Evolutionary conservation across 2,888 invertebrate species (phyloP).

Genomic region (Lasioglossum malachurum): DNA sequence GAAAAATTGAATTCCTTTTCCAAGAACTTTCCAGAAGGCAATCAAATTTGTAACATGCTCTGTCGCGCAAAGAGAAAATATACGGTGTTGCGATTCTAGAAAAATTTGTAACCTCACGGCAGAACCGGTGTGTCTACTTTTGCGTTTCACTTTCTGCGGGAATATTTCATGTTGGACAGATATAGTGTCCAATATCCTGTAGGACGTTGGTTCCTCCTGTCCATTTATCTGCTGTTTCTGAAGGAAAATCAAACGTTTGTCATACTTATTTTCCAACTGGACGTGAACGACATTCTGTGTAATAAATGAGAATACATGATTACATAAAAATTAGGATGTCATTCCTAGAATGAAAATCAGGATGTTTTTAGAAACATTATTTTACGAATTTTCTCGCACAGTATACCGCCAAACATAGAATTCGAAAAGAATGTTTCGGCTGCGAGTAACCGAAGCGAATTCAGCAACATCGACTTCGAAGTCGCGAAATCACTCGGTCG

Average conservation of each 20-base stretch:
- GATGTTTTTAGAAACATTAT: too few species aligned
- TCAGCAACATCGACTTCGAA: neutral
- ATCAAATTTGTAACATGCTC: neutral
- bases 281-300: neutral
- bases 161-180: slow-evolving; percentile 11
- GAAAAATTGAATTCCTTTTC: neutral
- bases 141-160: neutral
- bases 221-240: neutral
- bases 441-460: neutral
- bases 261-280: neutral
- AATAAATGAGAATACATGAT: neutral
- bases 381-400: too few species aligned
- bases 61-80: neutral
- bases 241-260: neutral
- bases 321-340: neutral
- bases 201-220: neutral
- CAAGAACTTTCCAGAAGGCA: neutral
- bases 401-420: too few species aligned
- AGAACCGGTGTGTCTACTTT: neutral
- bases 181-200: neutral
- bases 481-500: neutral
- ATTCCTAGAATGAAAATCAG: too few species aligned
- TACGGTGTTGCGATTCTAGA: neutral
- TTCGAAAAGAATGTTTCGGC: neutral
- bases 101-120: neutral